phyloP scores from a whole-genome alignment of 1,140 invertebrate species.

The Ylistrum balloti region DNA sequence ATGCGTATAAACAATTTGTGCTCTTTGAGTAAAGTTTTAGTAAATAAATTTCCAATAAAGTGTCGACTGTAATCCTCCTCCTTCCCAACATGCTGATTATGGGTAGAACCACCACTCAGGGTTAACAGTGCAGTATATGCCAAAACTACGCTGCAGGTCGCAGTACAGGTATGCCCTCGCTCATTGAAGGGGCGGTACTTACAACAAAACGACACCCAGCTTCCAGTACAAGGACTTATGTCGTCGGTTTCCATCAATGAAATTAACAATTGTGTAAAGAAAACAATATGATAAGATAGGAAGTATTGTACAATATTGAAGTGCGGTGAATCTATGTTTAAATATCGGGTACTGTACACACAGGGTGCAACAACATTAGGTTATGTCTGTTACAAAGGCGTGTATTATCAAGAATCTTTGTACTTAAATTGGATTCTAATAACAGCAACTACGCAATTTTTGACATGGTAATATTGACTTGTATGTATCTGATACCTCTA shows the following conservation, averaged over 20 bases:
- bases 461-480: neutral
- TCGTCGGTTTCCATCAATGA: constrained; percentile 6
- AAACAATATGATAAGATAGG: constrained; percentile 1
- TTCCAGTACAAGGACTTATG: neutral
- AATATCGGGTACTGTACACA: too few species aligned
- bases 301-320: neutral
- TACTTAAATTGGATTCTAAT: too few species aligned
- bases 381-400: neutral
- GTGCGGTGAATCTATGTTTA: neutral
- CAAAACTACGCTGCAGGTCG: constrained; percentile 37
- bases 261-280: constrained; percentile 36
- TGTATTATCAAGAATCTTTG: too few species aligned
- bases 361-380: constrained; percentile 11
- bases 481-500: neutral
- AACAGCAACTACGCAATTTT: neutral
- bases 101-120: constrained; percentile 36
- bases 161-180: constrained; percentile 5
- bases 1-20: neutral
- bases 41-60: constrained; percentile 4
- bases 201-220: constrained; percentile 30
- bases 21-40: neutral
- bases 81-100: constrained; percentile 8
- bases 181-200: neutral
- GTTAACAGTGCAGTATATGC: constrained; percentile 38
- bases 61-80: neutral